Evolutionary conservation across 2,113 vertebrate genomes (phyloP), one percentile per base, ranked within the genome.

Genomic region (Gasterosteus nipponicus): DNA sequence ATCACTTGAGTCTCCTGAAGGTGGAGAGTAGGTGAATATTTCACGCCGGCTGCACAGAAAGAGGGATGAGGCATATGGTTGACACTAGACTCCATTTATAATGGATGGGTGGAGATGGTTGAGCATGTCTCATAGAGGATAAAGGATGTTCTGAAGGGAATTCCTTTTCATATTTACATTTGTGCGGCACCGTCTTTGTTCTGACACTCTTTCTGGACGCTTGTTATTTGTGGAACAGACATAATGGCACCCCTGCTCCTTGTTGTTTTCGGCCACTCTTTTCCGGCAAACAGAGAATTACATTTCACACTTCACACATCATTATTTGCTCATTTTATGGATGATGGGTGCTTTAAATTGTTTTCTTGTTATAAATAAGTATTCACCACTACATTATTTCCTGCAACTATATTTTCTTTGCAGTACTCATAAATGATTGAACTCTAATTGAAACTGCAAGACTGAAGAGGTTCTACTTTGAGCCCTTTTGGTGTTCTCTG

Each of bases 11-110:
- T 83, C 58, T 86, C 65, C 77, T 77, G 57, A 80, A 87, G 77
- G 75, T 91, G 79, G 77, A 76, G 75, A 92, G 83, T 87, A 90
- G 87, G 88, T 86, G 86, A 91, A 89, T 90, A 86, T 93, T 91
- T 91, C 84, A 87, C 77, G 58, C 77, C 63, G 83, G 39, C 73
- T 86, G 82, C 79, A 74, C 78, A 86, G 81, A 87, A 77, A 89
- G 85, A 87, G 80, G 71, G 82, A 86, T 83, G 74, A 87, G 81
- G 67, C 73, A 73, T 78, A 73, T 16, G 54, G 77, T 68, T 89
- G 85, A 89, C 29, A 44, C 63, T 70, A 62, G 69, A 70, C 82
- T 86, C 77, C 79, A 85, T 93, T 86, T 89, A 89, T 92, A 92
- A 93, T 90, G 83, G 85, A 93, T 92, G 87, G 80, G 64, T 73